Base-by-base conservation (phyloP, 2,888 invertebrate genomes). In the Agelastica alni region DNA sequence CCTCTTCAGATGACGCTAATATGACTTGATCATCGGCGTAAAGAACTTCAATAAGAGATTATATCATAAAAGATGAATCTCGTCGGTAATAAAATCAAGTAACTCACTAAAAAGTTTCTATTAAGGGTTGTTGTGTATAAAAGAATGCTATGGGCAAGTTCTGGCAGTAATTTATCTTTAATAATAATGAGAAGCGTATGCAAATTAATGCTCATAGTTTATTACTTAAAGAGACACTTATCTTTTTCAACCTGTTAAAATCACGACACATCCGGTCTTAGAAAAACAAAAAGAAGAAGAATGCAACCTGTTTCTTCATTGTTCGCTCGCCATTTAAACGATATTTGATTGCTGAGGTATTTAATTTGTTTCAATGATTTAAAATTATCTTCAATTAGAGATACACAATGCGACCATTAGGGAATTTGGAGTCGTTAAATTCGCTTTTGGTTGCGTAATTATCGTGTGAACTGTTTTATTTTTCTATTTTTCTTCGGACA, bases 131-230 rank as follows among this genome's bases (percentile, higher is more conserved):
- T n/a, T n/a, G n/a, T n/a, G n/a, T n/a, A n/a, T n/a, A n/a, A n/a
- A n/a, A n/a, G n/a, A n/a, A n/a, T n/a, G n/a, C n/a, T n/a, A n/a
- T n/a, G n/a, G n/a, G n/a, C n/a, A n/a, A n/a, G n/a, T n/a, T n/a
- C n/a, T n/a, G n/a, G n/a, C n/a, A n/a, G n/a, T n/a, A n/a, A n/a
- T n/a, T n/a, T n/a, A n/a, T n/a, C n/a, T n/a, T n/a, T n/a, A n/a
- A n/a, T n/a, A n/a, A 53, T 62, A 65, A 63, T 65, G 63, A 63
- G 60, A 62, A 60, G 58, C 55, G 47, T 61, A 65, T 63, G 65
- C 62, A 65, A 65, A 65, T 62, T 59, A 57, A 34, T 49, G 43
- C 45, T 54, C 49, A 52, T 12, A 32, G 37, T 39, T n/a, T 10
- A 18, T 7, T 20, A n/a, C 37, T 37, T 20, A 22, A 6, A 9